Evolutionary conservation across 2,888 invertebrate species (phyloP), one percentile per base, ranked within the genome.

Genomic region (Lepeophtheirus nordmannii): DNA sequence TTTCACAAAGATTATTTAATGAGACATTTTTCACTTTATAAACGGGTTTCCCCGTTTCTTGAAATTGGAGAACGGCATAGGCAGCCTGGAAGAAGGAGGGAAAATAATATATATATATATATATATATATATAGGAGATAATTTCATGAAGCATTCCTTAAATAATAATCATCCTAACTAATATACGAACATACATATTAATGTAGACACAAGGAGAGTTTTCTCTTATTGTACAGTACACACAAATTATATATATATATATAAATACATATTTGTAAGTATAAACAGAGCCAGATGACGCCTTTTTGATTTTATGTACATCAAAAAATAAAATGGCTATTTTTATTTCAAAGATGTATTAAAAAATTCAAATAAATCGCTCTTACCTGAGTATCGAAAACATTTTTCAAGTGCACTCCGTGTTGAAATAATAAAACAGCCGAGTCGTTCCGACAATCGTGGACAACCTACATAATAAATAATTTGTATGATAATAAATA

Each of bases 1-100:
- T 80, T 76, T 91, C 87, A 76, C 93, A 93, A 66, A 96, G 79
- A 65, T 91, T 87, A 78, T 91, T 90, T 67, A 94, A 79, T 71
- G 90, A 89, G 61, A 92, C 84, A 75, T 89, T 89, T 78, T 93
- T 92, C 65, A 91, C 89, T 79, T 94, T 94, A 74, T 92, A 89
- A 63, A 93, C 89, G 41, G 93, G 91, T 72, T 89, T 86, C 68
- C 85, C 85, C 68, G 86, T 87, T 72, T 89, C 87, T 78, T 92
- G 92, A 73, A 85, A 85, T 73, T 92, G 89, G 62, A 94, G 77
- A 12, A 94, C 86, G 65, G 92, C 88, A 76, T 94, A 90, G 57
- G 92, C 93, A 46, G 87, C 86, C 81, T 83, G 72, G 41, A 71
- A 69, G 53, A 46, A 67, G 37, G 11, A 41, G 41, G 14, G 41